Conservation (phyloP, 2,888 invertebrate genomes). For the Penaeus monodon region DNA sequence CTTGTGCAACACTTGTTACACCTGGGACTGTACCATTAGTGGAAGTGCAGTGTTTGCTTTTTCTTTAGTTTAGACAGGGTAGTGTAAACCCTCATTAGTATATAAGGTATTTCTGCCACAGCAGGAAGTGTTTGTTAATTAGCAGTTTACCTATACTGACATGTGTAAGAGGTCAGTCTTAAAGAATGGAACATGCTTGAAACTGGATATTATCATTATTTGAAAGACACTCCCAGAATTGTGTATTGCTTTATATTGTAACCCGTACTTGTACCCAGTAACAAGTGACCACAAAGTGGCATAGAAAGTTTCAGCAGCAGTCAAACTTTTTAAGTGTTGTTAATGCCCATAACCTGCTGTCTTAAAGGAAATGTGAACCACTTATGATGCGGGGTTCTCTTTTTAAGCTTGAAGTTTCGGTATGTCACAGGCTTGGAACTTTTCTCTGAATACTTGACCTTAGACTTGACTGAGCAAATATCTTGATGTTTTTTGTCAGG, state of each 20-base stretch:
- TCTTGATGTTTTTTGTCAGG: conserved; percentile 30
- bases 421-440: conserved; percentile 45
- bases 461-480: conserved; percentile 27
- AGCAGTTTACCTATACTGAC: conserved; percentile 25
- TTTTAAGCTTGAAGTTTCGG: conserved; percentile 38
- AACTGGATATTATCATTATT: conserved; percentile 28
- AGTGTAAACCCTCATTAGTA: conserved; percentile 31
- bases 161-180: conserved; percentile 32
- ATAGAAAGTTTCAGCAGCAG: conserved; percentile 50
- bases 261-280: conserved; percentile 23
- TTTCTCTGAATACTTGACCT: conserved; percentile 42
- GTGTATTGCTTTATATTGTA: conserved; percentile 46
- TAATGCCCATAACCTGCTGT: conserved; percentile 39
- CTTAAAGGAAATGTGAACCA: conserved; percentile 27
- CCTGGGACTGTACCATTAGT: conserved; percentile 52
- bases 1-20: conserved; percentile 57
- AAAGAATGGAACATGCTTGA: conserved; percentile 36
- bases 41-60: conserved; percentile 55
- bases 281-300: conserved; percentile 61
- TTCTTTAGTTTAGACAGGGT: conserved; percentile 49
- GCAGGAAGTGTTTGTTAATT: conserved; percentile 38
- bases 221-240: conserved; percentile 35
- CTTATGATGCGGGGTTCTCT: conserved; percentile 25
- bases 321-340: conserved; percentile 53
- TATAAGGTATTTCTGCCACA: conserved; percentile 22